Evolutionary conservation across 2,888 invertebrate species (phyloP).

Genomic region (Ormia ochracea): DNA sequence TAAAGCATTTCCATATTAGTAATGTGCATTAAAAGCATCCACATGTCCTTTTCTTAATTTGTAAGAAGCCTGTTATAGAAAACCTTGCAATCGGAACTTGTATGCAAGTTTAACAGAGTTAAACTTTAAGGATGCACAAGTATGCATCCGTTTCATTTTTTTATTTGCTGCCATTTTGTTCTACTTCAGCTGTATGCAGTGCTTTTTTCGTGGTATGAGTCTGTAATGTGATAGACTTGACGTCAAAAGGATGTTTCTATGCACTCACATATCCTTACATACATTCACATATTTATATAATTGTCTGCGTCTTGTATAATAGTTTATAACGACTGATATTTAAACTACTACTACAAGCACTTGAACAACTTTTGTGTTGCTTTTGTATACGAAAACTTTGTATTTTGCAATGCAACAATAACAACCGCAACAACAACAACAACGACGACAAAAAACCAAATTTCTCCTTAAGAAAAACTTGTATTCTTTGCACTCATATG

Average conservation of each 20-base stretch:
- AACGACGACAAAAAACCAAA: background rate
- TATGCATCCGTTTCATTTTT: background rate
- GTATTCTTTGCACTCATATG: conserved; percentile 1
- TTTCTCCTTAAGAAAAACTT: conserved; percentile 16
- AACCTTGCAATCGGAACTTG: no score
- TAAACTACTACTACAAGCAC: conserved; percentile 34
- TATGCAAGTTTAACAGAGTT: no score
- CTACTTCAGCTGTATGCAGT: conserved; percentile 31
- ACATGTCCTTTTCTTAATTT: no score
- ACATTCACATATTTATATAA: background rate
- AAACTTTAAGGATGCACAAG: no score
- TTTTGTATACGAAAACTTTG: conserved; percentile 34
- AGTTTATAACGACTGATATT: conserved; percentile 33
- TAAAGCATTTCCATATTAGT: no score
- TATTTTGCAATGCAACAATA: conserved; percentile 11
- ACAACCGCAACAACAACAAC: background rate
- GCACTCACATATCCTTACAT: background rate
- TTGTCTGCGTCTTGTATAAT: background rate
- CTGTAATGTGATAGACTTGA: conserved; percentile 53
- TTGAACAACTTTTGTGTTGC: conserved; percentile 28
- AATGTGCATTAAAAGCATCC: no score
- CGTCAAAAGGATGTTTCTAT: conserved; percentile 37
- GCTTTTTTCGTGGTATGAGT: conserved; percentile 33
- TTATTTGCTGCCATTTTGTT: background rate
- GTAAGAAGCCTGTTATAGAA: no score